phyloP scores from a whole-genome alignment of 92 coral and sea anemone species.

The Ricordea florida region DNA sequence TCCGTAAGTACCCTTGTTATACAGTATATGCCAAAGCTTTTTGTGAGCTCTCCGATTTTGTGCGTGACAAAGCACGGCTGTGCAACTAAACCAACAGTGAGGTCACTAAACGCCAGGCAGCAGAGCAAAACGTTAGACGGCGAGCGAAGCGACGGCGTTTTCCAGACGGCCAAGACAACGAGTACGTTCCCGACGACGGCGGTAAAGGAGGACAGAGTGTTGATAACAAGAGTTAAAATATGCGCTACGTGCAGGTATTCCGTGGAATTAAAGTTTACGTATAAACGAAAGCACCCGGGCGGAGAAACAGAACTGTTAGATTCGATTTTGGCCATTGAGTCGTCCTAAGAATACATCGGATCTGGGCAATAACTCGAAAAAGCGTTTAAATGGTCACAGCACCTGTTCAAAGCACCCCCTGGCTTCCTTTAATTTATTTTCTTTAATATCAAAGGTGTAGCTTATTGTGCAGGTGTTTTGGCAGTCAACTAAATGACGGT shows the following conservation, averaged over 20 bases:
- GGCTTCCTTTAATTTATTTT: no score
- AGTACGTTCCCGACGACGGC: slow-evolving; percentile 18
- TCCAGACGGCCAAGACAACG: slow-evolving; percentile 15
- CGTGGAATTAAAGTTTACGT: slow-evolving; percentile 6
- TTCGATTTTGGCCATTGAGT: no score
- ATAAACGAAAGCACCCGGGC: slow-evolving; percentile 16
- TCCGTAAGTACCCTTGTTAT: slow-evolving; percentile 8
- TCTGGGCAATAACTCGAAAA: no score
- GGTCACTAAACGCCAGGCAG: slow-evolving; percentile 28
- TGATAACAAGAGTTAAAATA: slow-evolving; percentile 9
- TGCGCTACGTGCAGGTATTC: slow-evolving; percentile 10
- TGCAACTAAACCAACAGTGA: slow-evolving; percentile 15
- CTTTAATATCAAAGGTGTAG: no score
- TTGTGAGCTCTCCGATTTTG: slow-evolving; percentile 27
- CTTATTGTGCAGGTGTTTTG: no score
- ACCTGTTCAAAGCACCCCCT: no score
- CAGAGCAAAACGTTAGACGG: slow-evolving; percentile 5
- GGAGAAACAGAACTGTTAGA: no score
- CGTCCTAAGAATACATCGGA: no score
- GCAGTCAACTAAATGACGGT: no score
- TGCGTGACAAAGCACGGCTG: slow-evolving; percentile 26
- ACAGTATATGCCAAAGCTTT: slow-evolving; percentile 16
- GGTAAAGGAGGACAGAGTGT: not conserved
- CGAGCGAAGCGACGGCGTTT: slow-evolving; percentile 6
- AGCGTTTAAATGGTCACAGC: no score